Percentiles rank a stretch among this genome's conserved stretches.
Evolutionary conservation across 2,797 vertebrate species (phyloP).

Genomic region (Eupleurogrammus muticus): DNA sequence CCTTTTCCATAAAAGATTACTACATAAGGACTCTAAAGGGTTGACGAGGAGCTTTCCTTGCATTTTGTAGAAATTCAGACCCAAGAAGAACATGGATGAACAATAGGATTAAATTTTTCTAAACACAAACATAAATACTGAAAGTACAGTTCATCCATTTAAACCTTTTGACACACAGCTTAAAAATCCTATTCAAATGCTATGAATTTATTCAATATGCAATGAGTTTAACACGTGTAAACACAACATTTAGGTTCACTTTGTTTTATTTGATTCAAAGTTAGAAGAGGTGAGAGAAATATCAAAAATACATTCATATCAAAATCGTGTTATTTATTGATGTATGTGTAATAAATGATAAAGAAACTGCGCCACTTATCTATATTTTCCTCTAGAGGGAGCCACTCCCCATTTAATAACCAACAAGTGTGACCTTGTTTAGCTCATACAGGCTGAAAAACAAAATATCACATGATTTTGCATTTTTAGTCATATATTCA

Average conservation of each 20-base stretch:
- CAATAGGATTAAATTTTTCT: neutral
- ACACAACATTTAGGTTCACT: neutral
- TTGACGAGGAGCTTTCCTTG: neutral
- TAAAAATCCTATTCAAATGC: neutral
- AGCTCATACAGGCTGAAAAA: neutral
- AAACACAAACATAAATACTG: neutral
- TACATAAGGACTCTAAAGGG: neutral
- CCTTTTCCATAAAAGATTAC: neutral
- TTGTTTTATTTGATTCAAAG: neutral
- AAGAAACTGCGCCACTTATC: neutral
- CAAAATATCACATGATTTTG: slow-evolving; percentile 40
- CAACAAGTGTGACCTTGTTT: neutral
- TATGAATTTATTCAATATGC: neutral
- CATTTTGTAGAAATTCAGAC: neutral
- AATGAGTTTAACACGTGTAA: neutral
- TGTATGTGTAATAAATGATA: neutral
- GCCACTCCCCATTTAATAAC: slow-evolving; percentile 54
- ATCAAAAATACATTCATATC: neutral
- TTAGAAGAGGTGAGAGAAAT: neutral
- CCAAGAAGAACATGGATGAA: neutral
- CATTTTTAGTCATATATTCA: slow-evolving; percentile 65
- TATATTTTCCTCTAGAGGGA: slow-evolving; percentile 67
- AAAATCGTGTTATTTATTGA: neutral
- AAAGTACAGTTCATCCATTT: neutral
- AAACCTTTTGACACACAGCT: neutral